Percentiles rank a stretch among this genome's conserved stretches.
Conservation (phyloP, 2,113 vertebrate species). For the Centropus unirufus region DNA sequence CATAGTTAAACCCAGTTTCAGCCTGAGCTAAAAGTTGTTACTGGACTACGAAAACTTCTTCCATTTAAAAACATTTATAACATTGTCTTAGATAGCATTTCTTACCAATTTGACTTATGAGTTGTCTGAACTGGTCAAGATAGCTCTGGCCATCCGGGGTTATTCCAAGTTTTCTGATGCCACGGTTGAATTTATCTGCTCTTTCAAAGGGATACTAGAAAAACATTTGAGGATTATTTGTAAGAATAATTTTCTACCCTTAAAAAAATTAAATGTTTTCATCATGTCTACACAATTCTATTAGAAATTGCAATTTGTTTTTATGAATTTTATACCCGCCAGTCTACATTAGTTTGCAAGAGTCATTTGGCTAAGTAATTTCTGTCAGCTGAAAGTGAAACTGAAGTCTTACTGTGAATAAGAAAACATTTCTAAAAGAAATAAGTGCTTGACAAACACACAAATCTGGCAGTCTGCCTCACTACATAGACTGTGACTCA, state of each 20-base stretch:
- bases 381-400: background rate
- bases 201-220: conserved; percentile 96
- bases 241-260: background rate
- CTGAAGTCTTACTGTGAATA: background rate
- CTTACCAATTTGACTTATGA: conserved; percentile 99
- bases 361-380: background rate
- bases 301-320: background rate
- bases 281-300: background rate
- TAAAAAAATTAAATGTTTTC: background rate
- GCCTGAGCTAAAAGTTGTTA: background rate
- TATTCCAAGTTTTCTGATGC: conserved; percentile 96
- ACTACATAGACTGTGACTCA: background rate
- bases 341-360: background rate
- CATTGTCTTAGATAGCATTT: background rate
- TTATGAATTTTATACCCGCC: background rate
- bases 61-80: background rate
- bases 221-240: conserved; percentile 26
- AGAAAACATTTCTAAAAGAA: background rate
- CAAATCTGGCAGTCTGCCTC: background rate
- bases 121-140: conserved; percentile 97
- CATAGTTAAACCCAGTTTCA: background rate
- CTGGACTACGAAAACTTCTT: background rate
- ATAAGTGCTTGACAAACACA: background rate
- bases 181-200: conserved; percentile 98
- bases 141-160: conserved; percentile 98